Evolutionary conservation across 2,888 invertebrate species (phyloP).

Genomic region (Eilema griseolum): DNA sequence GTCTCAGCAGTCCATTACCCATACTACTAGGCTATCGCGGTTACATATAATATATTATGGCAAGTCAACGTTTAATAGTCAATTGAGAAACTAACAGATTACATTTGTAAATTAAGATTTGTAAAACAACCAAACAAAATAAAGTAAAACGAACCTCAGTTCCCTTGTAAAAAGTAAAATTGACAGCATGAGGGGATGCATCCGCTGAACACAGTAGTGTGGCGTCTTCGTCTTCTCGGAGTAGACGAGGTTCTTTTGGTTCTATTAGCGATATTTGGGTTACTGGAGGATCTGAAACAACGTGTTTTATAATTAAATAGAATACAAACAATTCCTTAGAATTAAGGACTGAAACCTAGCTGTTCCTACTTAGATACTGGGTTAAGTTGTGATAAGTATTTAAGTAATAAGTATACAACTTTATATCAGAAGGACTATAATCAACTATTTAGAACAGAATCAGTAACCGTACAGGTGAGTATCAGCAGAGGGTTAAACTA

Average conservation of each 20-base stretch:
- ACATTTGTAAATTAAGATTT: no score
- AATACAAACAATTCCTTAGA: not conserved
- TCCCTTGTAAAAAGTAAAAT: constrained; percentile 92
- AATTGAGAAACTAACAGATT: no score
- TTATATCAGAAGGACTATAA: no score
- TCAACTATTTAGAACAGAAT: not conserved
- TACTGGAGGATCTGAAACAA: constrained; percentile 92
- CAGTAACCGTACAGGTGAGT: no score
- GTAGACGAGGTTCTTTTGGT: constrained; percentile 88
- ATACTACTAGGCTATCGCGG: no score
- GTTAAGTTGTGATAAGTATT: no score
- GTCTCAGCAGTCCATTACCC: no score
- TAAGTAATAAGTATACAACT: no score
- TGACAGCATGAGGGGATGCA: constrained; percentile 91
- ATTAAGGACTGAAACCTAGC: no score
- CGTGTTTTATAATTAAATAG: not conserved
- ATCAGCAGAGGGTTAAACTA: not conserved
- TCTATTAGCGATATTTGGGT: constrained; percentile 89
- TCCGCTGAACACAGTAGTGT: constrained; percentile 92
- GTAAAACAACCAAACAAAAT: not conserved
- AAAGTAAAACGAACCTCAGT: constrained; percentile 84
- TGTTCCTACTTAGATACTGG: no score
- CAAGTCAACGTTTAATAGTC: no score
- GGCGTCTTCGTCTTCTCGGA: constrained; percentile 92
- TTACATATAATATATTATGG: no score